phyloP scores from a whole-genome alignment of 1,140 invertebrate genomes.

The Zelostemma sp. region DNA sequence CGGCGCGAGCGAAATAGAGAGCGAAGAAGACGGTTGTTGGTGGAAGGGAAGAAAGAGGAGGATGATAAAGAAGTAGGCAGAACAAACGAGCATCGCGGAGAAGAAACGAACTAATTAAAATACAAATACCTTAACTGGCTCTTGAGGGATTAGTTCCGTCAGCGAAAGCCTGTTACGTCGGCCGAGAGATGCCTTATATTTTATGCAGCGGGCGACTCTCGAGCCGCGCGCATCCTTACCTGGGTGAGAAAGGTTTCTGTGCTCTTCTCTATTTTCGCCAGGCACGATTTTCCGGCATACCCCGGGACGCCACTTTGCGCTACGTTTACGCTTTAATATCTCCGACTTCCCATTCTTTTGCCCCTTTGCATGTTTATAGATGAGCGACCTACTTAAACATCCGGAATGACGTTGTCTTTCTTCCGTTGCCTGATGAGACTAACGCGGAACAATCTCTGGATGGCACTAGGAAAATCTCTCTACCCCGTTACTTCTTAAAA shows the following conservation, averaged over 20 bases:
- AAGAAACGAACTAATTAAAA: constrained; percentile 66
- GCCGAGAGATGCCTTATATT: constrained; percentile 38
- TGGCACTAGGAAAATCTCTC: constrained; percentile 29
- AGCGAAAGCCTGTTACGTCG: constrained; percentile 41
- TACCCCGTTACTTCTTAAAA: not conserved
- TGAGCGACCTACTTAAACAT: constrained; percentile 50
- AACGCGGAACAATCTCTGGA: constrained; percentile 42
- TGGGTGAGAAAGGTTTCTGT: not conserved
- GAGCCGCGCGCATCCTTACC: constrained; percentile 2
- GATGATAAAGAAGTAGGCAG: constrained; percentile 37
- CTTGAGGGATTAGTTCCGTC: constrained; percentile 56
- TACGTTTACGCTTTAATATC: constrained; percentile 49
- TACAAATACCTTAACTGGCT: constrained; percentile 64
- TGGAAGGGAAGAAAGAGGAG: constrained; percentile 25
- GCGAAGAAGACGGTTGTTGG: constrained; percentile 18
- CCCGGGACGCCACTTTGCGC: constrained; percentile 28
- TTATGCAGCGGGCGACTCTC: constrained; percentile 4
- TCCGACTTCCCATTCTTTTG: constrained; percentile 40
- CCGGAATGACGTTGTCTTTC: constrained; percentile 42
- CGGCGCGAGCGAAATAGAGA: constrained; percentile 27
- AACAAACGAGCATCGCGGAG: constrained; percentile 61
- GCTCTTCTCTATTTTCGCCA: not conserved
- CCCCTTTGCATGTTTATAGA: constrained; percentile 49
- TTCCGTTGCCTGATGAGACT: constrained; percentile 34
- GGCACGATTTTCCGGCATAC: not conserved